A percentile compares a stretch with the other conserved stretches of the same genome.
phyloP scores from a whole-genome alignment of 2,113 vertebrate genomes.

The Motacilla tschutschensis region DNA sequence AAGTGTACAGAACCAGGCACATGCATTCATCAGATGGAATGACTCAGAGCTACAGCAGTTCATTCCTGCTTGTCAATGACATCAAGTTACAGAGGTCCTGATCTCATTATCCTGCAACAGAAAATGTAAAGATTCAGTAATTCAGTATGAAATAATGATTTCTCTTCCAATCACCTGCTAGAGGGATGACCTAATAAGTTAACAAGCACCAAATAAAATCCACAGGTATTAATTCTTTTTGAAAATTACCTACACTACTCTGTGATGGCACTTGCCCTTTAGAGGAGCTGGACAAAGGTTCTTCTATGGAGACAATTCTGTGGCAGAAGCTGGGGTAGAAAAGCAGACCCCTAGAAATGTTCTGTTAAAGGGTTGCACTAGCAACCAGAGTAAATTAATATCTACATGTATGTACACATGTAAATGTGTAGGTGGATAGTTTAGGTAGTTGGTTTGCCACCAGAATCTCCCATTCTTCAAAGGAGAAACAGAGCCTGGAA shows the following conservation, averaged over 20 bases:
- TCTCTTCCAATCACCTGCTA: background rate
- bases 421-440: background rate
- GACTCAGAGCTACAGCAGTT: background rate
- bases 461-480: background rate
- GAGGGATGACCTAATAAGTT: background rate
- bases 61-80: background rate
- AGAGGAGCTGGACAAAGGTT: background rate
- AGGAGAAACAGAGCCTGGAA: background rate
- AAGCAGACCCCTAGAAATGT: background rate
- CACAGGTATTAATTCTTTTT: background rate
- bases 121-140: background rate
- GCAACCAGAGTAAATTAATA: background rate
- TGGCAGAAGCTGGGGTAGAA: background rate
- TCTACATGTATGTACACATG: rapidly evolving
- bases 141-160: background rate
- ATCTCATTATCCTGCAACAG: background rate
- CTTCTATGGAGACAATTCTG: background rate
- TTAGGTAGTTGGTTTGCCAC: background rate
- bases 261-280: background rate
- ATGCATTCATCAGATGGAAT: background rate
- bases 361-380: background rate
- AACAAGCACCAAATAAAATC: background rate
- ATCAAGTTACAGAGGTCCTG: background rate
- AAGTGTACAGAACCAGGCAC: background rate
- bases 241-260: background rate